Evolutionary conservation across 2,797 vertebrate genomes (phyloP), one percentile per base, ranked within the genome.

Genomic region (Mionectes olivaceus): DNA sequence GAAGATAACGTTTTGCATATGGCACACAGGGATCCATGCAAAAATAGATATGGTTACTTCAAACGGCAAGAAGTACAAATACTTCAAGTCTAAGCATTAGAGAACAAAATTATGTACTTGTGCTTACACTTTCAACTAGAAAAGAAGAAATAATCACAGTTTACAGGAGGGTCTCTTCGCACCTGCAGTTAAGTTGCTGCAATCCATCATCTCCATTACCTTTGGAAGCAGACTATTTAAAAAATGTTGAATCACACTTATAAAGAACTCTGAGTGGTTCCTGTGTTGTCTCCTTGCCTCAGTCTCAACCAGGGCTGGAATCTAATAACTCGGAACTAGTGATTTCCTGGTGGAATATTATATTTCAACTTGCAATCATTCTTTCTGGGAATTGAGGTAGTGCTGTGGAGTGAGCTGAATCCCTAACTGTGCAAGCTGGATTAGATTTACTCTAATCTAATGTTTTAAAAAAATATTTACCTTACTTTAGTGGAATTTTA

Each of bases 321-420:
- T 96, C 90, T 94, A 94, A 87, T 92, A 95, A 96, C 82, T 97
- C 94, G 59, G 95, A 96, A 89, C 83, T 85, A 89, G 90, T 93
- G 96, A 97, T 91, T 96, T 96, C 93, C 88, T 95, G 92, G 74
- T 87, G 94, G 76, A 95, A 95, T 95, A 95, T 95, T 93, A 33
- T 93, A 92, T 96, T 96, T 94, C 94, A 87, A 70, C 82, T 89
- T 81, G 60, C 67, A 95, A 7, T 95, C 84, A 90, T 95, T 96
- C 87, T 96, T 97, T 93, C 92, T 88, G 90, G 73, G 91, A 94
- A 95, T 11, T 90, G 86, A 96, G 83, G 88, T 89, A 83, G 87
- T 67, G 70, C 80, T 67, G 46, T 86, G 79, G 73, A 93, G 84
- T 95, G 74, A 2, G 1, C 56, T 79, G 73, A 61, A 80, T 87